phyloP scores from a whole-genome alignment of 1,140 invertebrate genomes.

The Zophobas morio region DNA sequence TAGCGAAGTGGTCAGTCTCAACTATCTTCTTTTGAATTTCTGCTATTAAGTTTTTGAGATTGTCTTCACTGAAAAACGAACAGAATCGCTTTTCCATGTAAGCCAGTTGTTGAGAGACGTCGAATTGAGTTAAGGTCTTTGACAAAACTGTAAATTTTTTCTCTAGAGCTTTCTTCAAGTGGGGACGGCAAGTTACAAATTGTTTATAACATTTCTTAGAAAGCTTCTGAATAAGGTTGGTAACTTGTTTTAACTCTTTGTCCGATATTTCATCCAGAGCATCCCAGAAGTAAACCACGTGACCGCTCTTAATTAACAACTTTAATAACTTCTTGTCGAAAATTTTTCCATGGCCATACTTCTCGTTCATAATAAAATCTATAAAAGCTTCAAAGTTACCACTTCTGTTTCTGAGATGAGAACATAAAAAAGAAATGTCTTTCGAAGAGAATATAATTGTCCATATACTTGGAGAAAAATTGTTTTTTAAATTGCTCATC shows the following conservation, averaged over 20 bases:
- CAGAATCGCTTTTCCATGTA: not conserved
- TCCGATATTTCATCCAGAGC: not conserved
- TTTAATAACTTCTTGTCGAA: no score
- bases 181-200: not conserved
- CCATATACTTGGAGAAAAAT: not conserved
- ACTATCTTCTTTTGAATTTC: not conserved
- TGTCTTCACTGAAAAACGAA: not conserved
- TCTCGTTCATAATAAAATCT: not conserved
- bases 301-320: no score
- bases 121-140: not conserved
- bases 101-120: not conserved
- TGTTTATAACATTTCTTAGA: not conserved
- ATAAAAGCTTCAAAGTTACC: not conserved
- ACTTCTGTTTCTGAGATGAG: not conserved
- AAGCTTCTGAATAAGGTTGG: not conserved
- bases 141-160: not conserved
- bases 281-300: no score
- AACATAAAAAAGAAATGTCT: not conserved
- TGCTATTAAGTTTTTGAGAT: not conserved
- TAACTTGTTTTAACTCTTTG: not conserved
- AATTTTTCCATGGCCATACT: not conserved
- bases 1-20: not conserved
- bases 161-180: not conserved
- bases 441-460: not conserved
- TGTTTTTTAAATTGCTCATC: not conserved